phyloP scores from a whole-genome alignment of 2,113 vertebrate species.

The Boulengeromyrus knoepffleri region DNA sequence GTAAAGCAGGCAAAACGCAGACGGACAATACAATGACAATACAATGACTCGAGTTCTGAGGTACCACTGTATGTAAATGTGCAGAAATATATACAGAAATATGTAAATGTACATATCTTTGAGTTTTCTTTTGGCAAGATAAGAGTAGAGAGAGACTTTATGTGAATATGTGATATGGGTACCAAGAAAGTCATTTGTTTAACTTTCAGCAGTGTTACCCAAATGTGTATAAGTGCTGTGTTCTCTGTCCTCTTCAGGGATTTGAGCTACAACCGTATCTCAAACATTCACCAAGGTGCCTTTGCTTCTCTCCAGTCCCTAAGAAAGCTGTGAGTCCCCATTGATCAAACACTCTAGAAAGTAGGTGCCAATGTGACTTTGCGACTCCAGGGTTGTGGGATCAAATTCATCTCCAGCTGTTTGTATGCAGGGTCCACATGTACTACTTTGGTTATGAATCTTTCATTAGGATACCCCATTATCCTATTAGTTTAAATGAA shows the following conservation, averaged over 20 bases:
- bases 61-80: background rate
- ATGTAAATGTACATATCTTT: background rate
- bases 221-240: background rate
- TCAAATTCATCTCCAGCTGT: background rate
- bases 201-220: background rate
- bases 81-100: background rate
- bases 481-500: background rate
- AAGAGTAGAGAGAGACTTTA: background rate
- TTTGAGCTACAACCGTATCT: conserved; percentile 82
- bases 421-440: background rate
- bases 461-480: background rate
- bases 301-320: conserved; percentile 76
- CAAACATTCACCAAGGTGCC: conserved; percentile 77
- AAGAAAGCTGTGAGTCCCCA: conserved; percentile 81
- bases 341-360: background rate
- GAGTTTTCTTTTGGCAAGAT: background rate
- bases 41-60: no score
- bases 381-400: background rate
- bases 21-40: no score
- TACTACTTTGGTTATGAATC: background rate
- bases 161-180: background rate
- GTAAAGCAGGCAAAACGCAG: no score
- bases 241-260: conserved; percentile 58
- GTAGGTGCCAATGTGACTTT: background rate
- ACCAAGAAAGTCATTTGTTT: background rate